Conservation (phyloP, 2,113 vertebrate species). For the Numenius arquata region DNA sequence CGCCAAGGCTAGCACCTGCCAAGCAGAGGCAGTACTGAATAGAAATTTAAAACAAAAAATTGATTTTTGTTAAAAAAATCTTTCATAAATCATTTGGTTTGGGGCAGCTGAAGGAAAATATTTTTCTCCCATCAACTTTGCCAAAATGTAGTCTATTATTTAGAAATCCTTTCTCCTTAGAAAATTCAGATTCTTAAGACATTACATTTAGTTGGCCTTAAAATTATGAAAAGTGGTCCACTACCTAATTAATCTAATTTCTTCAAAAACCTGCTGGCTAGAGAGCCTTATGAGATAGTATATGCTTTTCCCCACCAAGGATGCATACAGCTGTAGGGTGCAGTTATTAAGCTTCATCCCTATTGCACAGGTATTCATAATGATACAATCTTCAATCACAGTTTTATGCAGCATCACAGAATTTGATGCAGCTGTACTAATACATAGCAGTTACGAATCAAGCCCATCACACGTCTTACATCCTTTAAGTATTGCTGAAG, state of each 20-base stretch:
- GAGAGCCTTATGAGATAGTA: background rate
- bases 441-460: background rate
- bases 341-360: background rate
- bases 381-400: background rate
- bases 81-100: slow-evolving; percentile 40
- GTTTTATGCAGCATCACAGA: background rate
- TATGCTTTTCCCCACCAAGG: background rate
- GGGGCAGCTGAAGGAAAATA: background rate
- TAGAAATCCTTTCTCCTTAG: background rate
- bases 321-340: background rate
- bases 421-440: background rate
- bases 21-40: background rate
- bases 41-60: slow-evolving; percentile 41
- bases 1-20: background rate
- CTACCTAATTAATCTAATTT: background rate
- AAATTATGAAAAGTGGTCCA: background rate
- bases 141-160: background rate
- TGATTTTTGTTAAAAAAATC: background rate
- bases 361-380: background rate
- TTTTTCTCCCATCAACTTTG: slow-evolving; percentile 20
- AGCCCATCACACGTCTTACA: background rate
- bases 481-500: background rate
- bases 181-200: background rate
- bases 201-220: background rate
- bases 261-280: background rate